Evolutionary conservation across 1,140 invertebrate species (phyloP).

Genomic region (Apis dorsata): DNA sequence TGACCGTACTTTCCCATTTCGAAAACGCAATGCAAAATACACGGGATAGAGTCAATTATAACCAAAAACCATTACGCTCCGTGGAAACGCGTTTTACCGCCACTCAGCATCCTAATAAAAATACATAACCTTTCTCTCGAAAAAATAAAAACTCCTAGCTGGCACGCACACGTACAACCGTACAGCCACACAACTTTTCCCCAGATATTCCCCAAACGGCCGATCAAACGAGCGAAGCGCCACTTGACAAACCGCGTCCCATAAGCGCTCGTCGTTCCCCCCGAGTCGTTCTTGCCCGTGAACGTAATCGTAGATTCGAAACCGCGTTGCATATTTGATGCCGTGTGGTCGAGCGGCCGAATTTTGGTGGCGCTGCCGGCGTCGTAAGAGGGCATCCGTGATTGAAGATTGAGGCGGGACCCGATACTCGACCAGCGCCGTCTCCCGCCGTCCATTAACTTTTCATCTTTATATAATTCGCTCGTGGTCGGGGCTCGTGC

Average conservation of each 20-base stretch:
- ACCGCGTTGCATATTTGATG: constrained; percentile 78
- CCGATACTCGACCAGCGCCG: constrained; percentile 59
- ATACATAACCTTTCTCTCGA: neutral
- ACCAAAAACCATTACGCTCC: neutral
- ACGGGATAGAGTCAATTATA: neutral
- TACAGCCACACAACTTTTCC: constrained; percentile 32
- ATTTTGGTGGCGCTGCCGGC: constrained; percentile 75
- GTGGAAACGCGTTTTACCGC: neutral
- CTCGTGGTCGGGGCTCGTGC: constrained; percentile 50
- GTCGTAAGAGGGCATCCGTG: constrained; percentile 78
- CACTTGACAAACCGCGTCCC: constrained; percentile 76
- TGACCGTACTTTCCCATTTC: neutral
- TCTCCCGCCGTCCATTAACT: constrained; percentile 75
- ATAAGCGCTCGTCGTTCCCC: constrained; percentile 65
- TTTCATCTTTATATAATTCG: constrained; percentile 80
- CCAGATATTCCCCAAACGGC: constrained; percentile 9
- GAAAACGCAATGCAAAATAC: neutral
- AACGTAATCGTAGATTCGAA: constrained; percentile 79
- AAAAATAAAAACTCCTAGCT: too few species aligned
- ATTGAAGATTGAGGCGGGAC: constrained; percentile 78
- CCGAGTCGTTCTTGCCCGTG: constrained; percentile 31
- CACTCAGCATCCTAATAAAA: neutral
- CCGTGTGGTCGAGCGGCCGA: constrained; percentile 77
- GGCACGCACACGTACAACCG: neutral
- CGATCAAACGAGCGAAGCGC: constrained; percentile 32